These are phyloP conservation scores for Parambassis ranga DNA, from an alignment of 2,797 vertebrate genomes.

Conservation along the genomic window DNA sequence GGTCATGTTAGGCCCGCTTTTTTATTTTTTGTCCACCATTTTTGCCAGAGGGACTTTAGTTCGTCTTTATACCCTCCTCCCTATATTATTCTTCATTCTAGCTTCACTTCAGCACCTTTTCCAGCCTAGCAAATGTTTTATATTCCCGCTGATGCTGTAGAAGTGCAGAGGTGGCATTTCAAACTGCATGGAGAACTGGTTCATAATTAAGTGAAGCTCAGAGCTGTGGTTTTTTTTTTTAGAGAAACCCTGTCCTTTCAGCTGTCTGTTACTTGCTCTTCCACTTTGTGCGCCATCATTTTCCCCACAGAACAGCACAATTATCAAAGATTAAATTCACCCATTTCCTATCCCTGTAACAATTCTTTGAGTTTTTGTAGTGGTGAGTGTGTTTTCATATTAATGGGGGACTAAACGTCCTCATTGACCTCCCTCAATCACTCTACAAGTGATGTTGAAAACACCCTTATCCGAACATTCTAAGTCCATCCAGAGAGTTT, in stretches of 20 bases:
- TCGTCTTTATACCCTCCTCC: background rate
- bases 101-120: conserved; percentile 8
- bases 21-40: background rate
- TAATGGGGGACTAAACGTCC: background rate
- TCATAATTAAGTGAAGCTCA: conserved; percentile 58
- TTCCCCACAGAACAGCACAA: conserved; percentile 13
- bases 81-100: conserved; percentile 20
- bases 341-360: conserved; percentile 14
- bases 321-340: conserved; percentile 23
- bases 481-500: background rate
- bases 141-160: conserved; percentile 29
- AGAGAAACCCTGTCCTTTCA: conserved; percentile 27
- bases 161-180: conserved; percentile 61
- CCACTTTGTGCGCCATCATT: background rate
- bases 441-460: background rate
- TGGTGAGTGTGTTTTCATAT: too few relatives aligned
- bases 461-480: background rate
- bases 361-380: background rate
- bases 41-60: background rate
- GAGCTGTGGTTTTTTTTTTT: conserved; percentile 43
- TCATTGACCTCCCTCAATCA: background rate
- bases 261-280: conserved; percentile 21
- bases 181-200: conserved; percentile 25
- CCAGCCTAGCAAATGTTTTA: conserved; percentile 10
- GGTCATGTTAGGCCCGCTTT: background rate